Evolutionary conservation across 1,140 invertebrate genomes (phyloP).

Genomic region (Drosophila subpulchrella): DNA sequence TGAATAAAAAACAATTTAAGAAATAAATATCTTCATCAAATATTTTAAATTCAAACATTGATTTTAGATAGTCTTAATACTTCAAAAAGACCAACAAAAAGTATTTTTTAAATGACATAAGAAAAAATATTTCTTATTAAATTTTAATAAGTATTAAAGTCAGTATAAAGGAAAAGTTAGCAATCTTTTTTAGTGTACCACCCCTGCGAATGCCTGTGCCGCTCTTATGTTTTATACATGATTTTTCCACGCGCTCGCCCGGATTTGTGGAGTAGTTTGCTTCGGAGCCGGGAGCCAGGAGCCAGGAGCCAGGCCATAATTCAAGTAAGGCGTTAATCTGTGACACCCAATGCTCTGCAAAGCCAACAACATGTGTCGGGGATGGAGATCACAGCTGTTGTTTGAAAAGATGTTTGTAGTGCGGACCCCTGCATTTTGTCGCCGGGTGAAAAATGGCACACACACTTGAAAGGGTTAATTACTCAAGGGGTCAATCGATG

Average conservation of each 20-base stretch:
- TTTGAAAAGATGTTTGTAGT: conserved; percentile 8
- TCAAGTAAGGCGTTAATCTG: conserved; percentile 74
- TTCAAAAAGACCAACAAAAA: too few species aligned
- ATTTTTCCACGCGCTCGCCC: conserved; percentile 56
- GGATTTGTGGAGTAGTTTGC: conserved; percentile 64
- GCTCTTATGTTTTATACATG: conserved; percentile 77
- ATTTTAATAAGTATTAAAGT: too few species aligned
- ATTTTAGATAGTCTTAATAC: too few species aligned
- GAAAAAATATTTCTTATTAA: too few species aligned
- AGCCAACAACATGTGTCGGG: conserved; percentile 44
- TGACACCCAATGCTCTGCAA: conserved; percentile 59
- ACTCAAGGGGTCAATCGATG: conserved; percentile 61
- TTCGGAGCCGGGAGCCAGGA: conserved; percentile 13
- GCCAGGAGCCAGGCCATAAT: conserved; percentile 52
- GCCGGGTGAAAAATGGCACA: conserved; percentile 60
- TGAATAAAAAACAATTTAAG: too few species aligned
- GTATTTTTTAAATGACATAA: too few species aligned
- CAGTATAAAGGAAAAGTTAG: too few species aligned
- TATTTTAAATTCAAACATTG: too few species aligned
- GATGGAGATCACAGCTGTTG: conserved; percentile 22
- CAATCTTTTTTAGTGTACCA: conserved; percentile 5
- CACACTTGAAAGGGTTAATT: conserved; percentile 57
- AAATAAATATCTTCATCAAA: neutral
- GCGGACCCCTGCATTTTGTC: conserved; percentile 43
- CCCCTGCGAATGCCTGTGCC: conserved; percentile 37